Conservation (phyloP, 2,888 invertebrate species). For the Copidosoma aretas region DNA sequence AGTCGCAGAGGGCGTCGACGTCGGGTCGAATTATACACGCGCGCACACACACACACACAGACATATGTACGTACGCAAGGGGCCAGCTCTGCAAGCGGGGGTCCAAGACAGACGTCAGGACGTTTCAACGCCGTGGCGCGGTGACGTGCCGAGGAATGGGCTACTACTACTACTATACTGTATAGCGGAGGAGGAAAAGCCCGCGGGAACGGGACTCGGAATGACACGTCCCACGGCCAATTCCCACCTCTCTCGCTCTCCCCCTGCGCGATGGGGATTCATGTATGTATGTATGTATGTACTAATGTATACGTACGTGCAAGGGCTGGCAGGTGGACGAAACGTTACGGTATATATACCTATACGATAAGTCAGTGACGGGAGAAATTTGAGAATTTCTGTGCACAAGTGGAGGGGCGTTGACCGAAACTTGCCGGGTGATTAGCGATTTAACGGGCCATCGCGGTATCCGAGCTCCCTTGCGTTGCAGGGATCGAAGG, state of each 20-base stretch:
- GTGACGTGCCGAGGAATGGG: slow-evolving; percentile 51
- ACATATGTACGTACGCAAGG: too few species aligned
- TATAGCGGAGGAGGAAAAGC: slow-evolving; percentile 42
- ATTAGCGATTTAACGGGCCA: too few species aligned
- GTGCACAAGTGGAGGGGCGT: too few species aligned
- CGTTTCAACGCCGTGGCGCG: slow-evolving; percentile 56
- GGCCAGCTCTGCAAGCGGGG: slow-evolving; percentile 46
- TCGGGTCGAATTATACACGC: background rate
- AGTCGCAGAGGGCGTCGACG: background rate
- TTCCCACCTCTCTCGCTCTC: slow-evolving; percentile 28
- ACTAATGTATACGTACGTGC: background rate
- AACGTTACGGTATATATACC: slow-evolving; percentile 16
- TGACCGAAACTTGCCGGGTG: too few species aligned
- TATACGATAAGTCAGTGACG: too few species aligned
- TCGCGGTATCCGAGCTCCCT: too few species aligned
- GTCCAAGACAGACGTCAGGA: slow-evolving; percentile 50
- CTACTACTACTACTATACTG: slow-evolving; percentile 39
- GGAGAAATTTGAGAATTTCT: too few species aligned
- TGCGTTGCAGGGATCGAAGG: too few species aligned
- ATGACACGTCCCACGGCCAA: slow-evolving; percentile 55
- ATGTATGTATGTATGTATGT: too few species aligned
- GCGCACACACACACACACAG: background rate
- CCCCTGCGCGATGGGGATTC: background rate
- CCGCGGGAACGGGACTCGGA: slow-evolving; percentile 45
- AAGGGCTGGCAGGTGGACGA: slow-evolving; percentile 40